Evolutionary conservation across 2,113 vertebrate species (phyloP), one percentile per base, ranked within the genome.

Genomic region (Oreotrochilus melanogaster): DNA sequence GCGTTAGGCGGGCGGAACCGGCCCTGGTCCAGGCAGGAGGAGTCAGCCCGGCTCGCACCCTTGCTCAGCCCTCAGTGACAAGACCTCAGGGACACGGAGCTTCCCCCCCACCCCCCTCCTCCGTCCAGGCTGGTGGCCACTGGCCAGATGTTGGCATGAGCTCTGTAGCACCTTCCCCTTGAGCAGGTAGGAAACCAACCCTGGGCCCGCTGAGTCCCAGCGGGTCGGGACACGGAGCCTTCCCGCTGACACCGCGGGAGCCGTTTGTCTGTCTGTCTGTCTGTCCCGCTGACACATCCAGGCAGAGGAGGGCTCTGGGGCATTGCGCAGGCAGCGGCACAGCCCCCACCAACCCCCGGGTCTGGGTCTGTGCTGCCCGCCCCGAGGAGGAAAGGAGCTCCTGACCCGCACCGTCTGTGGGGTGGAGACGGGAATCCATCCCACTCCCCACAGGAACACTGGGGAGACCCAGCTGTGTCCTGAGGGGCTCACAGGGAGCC

Each of bases 51-150:
- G 39, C 1, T 27, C 0, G 64, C 64, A 15, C 47, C 42, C 45
- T 33, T 69, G 82, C 91, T 65, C 86, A 83, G 61, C 1, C 39
- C 2, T 0, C 30, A 80, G 23, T 8, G 19, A n/a, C n/a, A n/a
- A n/a, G n/a, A n/a, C n/a, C n/a, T n/a, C n/a, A n/a, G n/a, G 12
- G n/a, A 4, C 31, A 0, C 13, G 0, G 51, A 11, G 37, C 73
- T 51, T 5, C 27, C 45, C 83, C 22, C 64, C 3, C 2, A 5
- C 19, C 64, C 6, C 50, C 0, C 23, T 0, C 58, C 72, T 13
- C 81, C 0, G 3, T 0, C 43, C 2, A 0, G 0, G 0, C 45
- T 23, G 5, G 0, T 8, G 48, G 57, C 57, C 48, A 0, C 1
- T 23, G 0, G 33, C 56, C 78, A 28, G 7, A 7, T 6, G 0